Base-by-base conservation (phyloP, 2,113 vertebrate species). In the Scopus umbretta region DNA sequence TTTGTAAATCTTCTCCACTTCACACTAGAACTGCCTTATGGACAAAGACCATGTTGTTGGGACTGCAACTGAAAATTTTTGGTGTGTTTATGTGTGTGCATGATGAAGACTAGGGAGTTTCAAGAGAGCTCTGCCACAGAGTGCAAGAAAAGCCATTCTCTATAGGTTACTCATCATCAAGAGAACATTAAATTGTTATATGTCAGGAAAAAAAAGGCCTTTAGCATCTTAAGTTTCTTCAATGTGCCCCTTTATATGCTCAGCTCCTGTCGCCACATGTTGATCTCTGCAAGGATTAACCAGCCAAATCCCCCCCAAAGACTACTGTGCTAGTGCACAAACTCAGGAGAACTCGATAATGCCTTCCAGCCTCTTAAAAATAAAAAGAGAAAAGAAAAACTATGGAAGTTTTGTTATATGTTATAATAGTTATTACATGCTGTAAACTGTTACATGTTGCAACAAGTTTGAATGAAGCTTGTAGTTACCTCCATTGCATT, bases 301-400 rank as follows among this genome's bases (percentile, higher is more conserved):
- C 16, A 59, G 38, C 7, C 34, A 76, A 59, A 86, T 63, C 32
- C 10, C 16, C 32, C 22, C 52, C 62, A 34, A 63, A 73, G 38
- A 62, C 30, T 30, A 16, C 30, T 18, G 27, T 58, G 50, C 30
- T 52, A 63, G 45, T 55, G 25, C 32, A 79, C 42, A 63, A 40
- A 75, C 23, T 40, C 12, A 11, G 16, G 17, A 81, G 55, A 81
- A 91, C 32, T 26, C 0, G 0, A 22, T 61, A 81, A 65, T 0
- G 2, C 23, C 26, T 85, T 55, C 45, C 66, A 83, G 25, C 22
- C 19, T 65, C 36, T n/a, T 34, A 38, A 61, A 83, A 85, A 80
- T 55, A 36, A 52, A 86, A 74, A 38, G 5, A 61, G 17, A 56
- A 76, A 73, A 59, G 32, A 78, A 89, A 84, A 80, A 16, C 8